Evolutionary conservation across 2,113 vertebrate genomes (phyloP), one percentile per base, ranked within the genome.

Genomic region (Siniperca knerii): DNA sequence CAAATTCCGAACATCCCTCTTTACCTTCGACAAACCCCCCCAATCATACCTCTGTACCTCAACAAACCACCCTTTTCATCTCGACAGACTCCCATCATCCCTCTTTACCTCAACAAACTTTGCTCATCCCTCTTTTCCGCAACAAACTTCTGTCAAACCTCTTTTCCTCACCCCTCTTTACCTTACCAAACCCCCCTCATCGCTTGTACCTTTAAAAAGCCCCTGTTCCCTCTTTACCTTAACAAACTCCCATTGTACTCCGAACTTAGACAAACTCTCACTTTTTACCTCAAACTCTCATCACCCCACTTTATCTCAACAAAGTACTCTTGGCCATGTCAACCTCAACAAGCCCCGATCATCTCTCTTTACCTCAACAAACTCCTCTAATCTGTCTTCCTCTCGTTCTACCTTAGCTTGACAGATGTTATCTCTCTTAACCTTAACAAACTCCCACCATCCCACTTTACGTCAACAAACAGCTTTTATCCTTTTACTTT

Each of bases 391-490:
- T 74, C 37, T 10, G 2, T n/a, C 10, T 40, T 2, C 1, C 20
- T 50, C 95, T 84, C 8, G 13, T 13, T 48, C 46, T 1, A 16
- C 12, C 46, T 48, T 48, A 16, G 12, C 46, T 48, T 48, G 46
- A 50, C 48, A 50, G 50, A 52, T 18, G 18, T 52, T 18, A 18
- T 52, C 6, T 18, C 15, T 50, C 15, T 18, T 18, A 0, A 23
- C 18, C 5, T 18, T 50, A 0, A 23, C 18, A 46, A 57, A 25
- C 40, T 4, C 20, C 52, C 2, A 8, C 12, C 23, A 20, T 12
- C 61, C 44, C 29, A 2, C 61, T 58, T 46, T 21, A 94, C 94
- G 96, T 93, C 64, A 96, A 83, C 62, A 97, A 80, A 81, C 97
- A 9, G 29, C 8, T 33, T 60, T 10, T 4, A 11, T 18, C 29